phyloP scores from a whole-genome alignment of 37 sponge, comb jelly and placozoan species.

The Theonella swinhoei region DNA sequence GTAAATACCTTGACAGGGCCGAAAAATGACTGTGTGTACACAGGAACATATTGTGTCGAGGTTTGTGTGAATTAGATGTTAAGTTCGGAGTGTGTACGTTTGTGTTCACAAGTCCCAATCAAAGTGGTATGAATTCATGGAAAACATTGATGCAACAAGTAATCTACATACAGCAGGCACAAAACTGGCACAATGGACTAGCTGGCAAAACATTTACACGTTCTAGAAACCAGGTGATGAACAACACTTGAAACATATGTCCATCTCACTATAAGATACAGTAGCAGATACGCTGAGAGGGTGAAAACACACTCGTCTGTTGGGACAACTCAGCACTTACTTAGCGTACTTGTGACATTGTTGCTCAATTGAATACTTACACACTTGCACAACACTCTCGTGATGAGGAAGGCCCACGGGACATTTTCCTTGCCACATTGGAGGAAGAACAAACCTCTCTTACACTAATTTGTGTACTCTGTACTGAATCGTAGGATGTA shows the following conservation, averaged over 20 bases:
- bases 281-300: not conserved
- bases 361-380: too few relatives aligned
- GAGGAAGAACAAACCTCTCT: too few relatives aligned
- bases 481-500: too few relatives aligned
- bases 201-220: too few relatives aligned
- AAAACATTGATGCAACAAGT: not conserved
- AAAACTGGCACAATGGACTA: not conserved
- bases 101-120: not conserved
- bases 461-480: too few relatives aligned
- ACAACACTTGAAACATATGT: not conserved
- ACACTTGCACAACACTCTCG: too few relatives aligned
- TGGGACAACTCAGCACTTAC: not conserved
- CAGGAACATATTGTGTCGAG: not conserved
- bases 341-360: too few relatives aligned
- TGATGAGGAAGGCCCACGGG: too few relatives aligned
- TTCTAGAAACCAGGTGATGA: not conserved
- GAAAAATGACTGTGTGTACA: not conserved
- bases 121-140: not conserved
- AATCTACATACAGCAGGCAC: not conserved
- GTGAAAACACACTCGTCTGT: not conserved
- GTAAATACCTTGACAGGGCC: not conserved
- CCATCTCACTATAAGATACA: not conserved
- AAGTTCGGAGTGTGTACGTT: not conserved
- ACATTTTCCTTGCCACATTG: too few relatives aligned
- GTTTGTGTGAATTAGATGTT: not conserved